Evolutionary conservation across 2,113 vertebrate genomes (phyloP).

Genomic region (Gobio gobio): DNA sequence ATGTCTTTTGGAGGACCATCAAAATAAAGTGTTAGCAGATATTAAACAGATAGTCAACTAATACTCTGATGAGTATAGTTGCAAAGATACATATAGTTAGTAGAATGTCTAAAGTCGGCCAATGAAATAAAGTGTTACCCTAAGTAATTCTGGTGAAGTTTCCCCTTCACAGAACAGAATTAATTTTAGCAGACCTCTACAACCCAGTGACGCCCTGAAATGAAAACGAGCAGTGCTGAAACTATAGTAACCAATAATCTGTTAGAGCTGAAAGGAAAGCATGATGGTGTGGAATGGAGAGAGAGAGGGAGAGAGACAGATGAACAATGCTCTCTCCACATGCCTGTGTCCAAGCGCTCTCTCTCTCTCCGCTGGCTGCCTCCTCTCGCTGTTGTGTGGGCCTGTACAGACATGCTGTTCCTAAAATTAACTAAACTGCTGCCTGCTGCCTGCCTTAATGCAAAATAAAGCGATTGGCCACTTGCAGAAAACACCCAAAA

Average conservation of each 20-base stretch:
- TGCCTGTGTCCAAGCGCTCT: slow-evolving; percentile 2
- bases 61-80: too few relatives aligned
- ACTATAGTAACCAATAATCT: slow-evolving; percentile 84
- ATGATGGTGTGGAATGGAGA: slow-evolving; percentile 78
- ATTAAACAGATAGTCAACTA: too few relatives aligned
- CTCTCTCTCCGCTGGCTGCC: slow-evolving; percentile 63
- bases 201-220: slow-evolving; percentile 70
- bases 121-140: too few relatives aligned
- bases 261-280: slow-evolving; percentile 82
- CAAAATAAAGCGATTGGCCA: slow-evolving; percentile 49
- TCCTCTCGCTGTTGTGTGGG: slow-evolving; percentile 66
- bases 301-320: slow-evolving; percentile 71
- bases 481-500: slow-evolving; percentile 53
- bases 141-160: not conserved
- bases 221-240: slow-evolving; percentile 74
- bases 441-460: slow-evolving; percentile 35
- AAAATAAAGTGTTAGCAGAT: too few relatives aligned
- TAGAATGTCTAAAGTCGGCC: too few relatives aligned
- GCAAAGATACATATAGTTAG: too few relatives aligned
- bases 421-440: slow-evolving; percentile 51
- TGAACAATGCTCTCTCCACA: slow-evolving; percentile 65
- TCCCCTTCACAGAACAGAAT: not conserved
- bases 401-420: slow-evolving; percentile 58
- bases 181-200: not conserved
- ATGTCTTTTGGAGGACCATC: too few relatives aligned